These are phyloP conservation scores for Indri indri DNA, from an alignment of 2,113 vertebrate genomes.

Conservation along the genomic window DNA sequence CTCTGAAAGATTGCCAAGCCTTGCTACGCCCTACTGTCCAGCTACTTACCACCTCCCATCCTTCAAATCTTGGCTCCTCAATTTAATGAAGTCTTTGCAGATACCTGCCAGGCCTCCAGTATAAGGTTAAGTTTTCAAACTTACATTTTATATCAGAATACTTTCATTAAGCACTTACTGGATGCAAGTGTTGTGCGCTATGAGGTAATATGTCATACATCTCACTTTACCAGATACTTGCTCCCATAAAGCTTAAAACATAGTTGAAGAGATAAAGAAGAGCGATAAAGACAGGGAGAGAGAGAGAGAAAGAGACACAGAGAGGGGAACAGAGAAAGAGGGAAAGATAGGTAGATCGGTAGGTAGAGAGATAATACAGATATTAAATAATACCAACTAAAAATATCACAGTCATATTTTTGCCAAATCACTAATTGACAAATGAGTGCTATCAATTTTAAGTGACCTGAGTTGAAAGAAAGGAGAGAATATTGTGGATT, in stretches of 20 bases:
- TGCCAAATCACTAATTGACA: conserved; percentile 34
- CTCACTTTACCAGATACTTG: not conserved
- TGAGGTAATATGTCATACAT: not conserved
- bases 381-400: conserved; percentile 36
- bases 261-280: not conserved
- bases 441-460: conserved; percentile 44
- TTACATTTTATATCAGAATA: conserved; percentile 14
- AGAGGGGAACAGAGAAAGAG: not conserved
- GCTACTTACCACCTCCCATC: not conserved
- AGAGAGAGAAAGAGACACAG: not conserved
- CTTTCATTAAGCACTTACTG: not conserved
- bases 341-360: not conserved
- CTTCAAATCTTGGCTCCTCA: conserved; percentile 43
- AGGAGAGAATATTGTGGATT: not conserved
- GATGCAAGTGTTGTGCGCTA: not conserved
- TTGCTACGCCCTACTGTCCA: not conserved
- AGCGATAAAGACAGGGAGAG: not conserved
- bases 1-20: conserved; percentile 39
- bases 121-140: conserved; percentile 18
- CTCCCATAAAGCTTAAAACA: not conserved
- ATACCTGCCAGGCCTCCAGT: not conserved
- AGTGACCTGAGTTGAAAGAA: not conserved
- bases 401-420: conserved; percentile 28
- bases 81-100: conserved; percentile 35
- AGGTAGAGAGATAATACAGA: not conserved